A percentile compares a stretch with the other conserved stretches of the same genome.
These are phyloP conservation scores for Drosophila tripunctata DNA, from an alignment of 2,888 invertebrate species.

Conservation along the genomic window DNA sequence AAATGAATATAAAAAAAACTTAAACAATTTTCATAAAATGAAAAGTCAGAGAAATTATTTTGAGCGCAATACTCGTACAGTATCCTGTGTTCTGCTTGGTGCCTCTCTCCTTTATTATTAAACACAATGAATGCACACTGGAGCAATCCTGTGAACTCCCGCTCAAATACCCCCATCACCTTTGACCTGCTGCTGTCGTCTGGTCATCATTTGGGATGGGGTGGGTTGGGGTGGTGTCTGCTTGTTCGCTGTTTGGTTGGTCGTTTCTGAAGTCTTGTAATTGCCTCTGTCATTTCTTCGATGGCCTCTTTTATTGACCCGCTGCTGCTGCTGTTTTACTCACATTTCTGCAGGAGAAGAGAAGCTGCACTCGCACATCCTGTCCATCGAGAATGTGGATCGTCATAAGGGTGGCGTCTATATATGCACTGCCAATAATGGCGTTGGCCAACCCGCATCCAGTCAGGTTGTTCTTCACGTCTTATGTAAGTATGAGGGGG, in stretches of 20 bases:
- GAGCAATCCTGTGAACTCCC: slow-evolving; percentile 21
- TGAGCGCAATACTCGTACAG: slow-evolving; percentile 19
- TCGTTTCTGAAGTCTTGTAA: slow-evolving; percentile 51
- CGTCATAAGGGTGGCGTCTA: slow-evolving; percentile 88
- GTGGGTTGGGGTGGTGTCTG: slow-evolving; percentile 13
- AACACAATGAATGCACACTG: slow-evolving; percentile 60
- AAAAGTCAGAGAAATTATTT: slow-evolving; percentile 71
- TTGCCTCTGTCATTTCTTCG: slow-evolving; percentile 72
- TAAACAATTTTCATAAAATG: slow-evolving; percentile 77
- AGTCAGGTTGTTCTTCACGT: slow-evolving; percentile 87
- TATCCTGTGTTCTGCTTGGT: slow-evolving; percentile 20
- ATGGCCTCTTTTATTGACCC: slow-evolving; percentile 58
- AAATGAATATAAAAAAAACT: slow-evolving; percentile 67
- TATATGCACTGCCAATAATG: slow-evolving; percentile 87
- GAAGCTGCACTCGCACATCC: slow-evolving; percentile 86
- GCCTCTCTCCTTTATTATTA: slow-evolving; percentile 53
- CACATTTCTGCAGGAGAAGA: slow-evolving; percentile 85
- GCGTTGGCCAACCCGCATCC: slow-evolving; percentile 87
- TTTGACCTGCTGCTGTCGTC: neutral
- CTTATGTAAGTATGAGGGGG: slow-evolving; percentile 86
- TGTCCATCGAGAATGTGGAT: slow-evolving; percentile 87
- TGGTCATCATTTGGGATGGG: slow-evolving; percentile 5
- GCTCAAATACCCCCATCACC: neutral
- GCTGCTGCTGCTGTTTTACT: slow-evolving; percentile 25
- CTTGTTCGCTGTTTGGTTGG: slow-evolving; percentile 20